Percentiles rank a stretch among this genome's conserved stretches.
Conservation (phyloP, 2,113 vertebrate species). For the Grus americana region DNA sequence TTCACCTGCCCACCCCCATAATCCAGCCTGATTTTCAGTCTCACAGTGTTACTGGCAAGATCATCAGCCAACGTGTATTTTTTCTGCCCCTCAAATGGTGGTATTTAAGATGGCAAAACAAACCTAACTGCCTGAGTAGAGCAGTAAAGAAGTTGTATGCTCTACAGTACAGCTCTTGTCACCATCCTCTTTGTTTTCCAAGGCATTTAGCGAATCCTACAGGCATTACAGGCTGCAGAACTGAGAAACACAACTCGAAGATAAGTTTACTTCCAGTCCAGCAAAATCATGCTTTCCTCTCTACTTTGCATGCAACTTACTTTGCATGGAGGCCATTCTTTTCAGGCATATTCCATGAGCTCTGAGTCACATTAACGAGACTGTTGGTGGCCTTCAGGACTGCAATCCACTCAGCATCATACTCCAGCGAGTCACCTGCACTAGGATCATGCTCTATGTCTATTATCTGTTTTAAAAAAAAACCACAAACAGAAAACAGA, state of each 20-base stretch:
- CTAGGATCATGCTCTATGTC: slow-evolving; percentile 87
- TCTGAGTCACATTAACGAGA: slow-evolving; percentile 81
- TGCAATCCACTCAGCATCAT: slow-evolving; percentile 94
- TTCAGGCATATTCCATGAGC: slow-evolving; percentile 88
- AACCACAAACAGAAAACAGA: not conserved
- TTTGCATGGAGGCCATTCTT: slow-evolving; percentile 88
- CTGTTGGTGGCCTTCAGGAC: slow-evolving; percentile 88
- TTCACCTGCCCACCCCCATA: not conserved
- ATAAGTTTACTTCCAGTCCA: not conserved
- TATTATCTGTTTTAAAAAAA: slow-evolving; percentile 74
- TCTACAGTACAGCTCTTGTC: not conserved
- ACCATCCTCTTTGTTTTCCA: not conserved
- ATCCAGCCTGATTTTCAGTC: not conserved
- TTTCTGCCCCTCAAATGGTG: not conserved
- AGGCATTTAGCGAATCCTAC: not conserved
- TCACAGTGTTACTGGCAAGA: not conserved
- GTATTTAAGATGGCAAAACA: not conserved
- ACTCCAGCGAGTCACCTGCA: slow-evolving; percentile 85
- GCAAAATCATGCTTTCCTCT: not conserved
- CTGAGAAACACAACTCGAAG: not conserved
- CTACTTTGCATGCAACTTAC: slow-evolving; percentile 57
- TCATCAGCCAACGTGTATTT: not conserved
- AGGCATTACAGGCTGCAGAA: not conserved
- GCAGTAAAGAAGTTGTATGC: not conserved
- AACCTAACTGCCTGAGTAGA: not conserved